These are phyloP conservation scores for Ochropacha duplaris DNA, from an alignment of 2,888 invertebrate species.

Conservation along the genomic window DNA sequence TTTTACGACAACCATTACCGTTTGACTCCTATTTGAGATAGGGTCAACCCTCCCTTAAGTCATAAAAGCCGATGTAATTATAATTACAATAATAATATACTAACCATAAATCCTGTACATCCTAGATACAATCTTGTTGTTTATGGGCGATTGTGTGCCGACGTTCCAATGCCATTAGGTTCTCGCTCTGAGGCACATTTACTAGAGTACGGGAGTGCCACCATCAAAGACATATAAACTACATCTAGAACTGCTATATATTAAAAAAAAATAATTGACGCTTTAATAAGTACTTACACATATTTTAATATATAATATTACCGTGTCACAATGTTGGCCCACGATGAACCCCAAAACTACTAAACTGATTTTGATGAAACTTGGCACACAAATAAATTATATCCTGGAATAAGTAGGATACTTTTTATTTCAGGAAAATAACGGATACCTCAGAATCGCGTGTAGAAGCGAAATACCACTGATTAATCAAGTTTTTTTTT, in stretches of 20 bases:
- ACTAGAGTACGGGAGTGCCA: constrained; percentile 30
- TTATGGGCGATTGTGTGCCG: constrained; percentile 32
- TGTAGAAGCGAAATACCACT: no score
- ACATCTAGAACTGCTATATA: background rate
- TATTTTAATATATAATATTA: no score
- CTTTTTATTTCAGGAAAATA: no score
- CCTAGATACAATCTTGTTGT: constrained; percentile 30
- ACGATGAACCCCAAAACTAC: no score
- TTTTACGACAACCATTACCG: background rate
- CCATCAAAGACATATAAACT: background rate
- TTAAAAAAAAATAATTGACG: no score
- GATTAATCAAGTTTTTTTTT: no score
- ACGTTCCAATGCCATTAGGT: constrained; percentile 33
- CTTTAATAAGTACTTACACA: no score
- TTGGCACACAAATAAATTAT: no score
- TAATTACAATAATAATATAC: constrained; percentile 10
- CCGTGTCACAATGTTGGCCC: no score
- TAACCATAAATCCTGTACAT: constrained; percentile 1
- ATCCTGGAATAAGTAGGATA: no score
- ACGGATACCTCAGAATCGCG: no score
- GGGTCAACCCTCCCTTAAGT: background rate
- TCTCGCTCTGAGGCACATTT: constrained; percentile 40
- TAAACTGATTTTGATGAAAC: no score
- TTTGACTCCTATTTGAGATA: background rate
- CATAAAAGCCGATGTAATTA: constrained; percentile 2